Evolutionary conservation across 2,797 vertebrate species (phyloP), one percentile per base, ranked within the genome.

Genomic region (Acanthis flammea): DNA sequence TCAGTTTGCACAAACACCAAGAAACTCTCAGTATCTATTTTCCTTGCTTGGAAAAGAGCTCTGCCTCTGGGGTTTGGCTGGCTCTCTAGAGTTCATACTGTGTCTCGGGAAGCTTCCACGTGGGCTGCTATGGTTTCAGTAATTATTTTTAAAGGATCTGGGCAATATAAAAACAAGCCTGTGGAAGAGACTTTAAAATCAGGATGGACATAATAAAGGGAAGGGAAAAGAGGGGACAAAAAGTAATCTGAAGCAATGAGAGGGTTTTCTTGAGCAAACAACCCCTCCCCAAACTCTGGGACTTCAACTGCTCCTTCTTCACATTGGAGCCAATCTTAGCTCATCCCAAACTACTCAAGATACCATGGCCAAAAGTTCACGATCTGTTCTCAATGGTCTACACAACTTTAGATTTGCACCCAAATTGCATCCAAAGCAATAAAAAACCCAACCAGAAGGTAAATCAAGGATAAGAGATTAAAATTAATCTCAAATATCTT

Each of bases 61-160:
- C 79, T 91, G 61, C 72, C 81, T 91, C 72, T 88, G 75, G 94
- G 87, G 93, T 81, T 60, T 95, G 93, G 93, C 88, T 42, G n/a
- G 57, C 48, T 65, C 25, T 14, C 33, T 14, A 41, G 45, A 41
- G 45, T 2, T 94, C 87, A 63, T 39, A 33, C 55, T 62, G 68
- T 0, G 14, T 6, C 76, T 85, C 67, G 50, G 50, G 90, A 92
- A 95, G 67, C 74, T 94, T 82, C 89, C 91, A 71, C 51, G 68
- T 60, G 39, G 62, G 76, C 95, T 95, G 92, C 79, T 91, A 70
- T n/a, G 81, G 76, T 92, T 96, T 89, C 77, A 61, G 77, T 68
- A 62, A 90, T 80, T 90, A 73, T 74, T 91, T 93, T 91, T 74
- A 85, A 87, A 90, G 76, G 68, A 75, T 88, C 74, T 82, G 14